A percentile compares a stretch with the other conserved stretches of the same genome.
phyloP scores from a whole-genome alignment of 2,113 vertebrate genomes.

The Neotragus pygmaeus region DNA sequence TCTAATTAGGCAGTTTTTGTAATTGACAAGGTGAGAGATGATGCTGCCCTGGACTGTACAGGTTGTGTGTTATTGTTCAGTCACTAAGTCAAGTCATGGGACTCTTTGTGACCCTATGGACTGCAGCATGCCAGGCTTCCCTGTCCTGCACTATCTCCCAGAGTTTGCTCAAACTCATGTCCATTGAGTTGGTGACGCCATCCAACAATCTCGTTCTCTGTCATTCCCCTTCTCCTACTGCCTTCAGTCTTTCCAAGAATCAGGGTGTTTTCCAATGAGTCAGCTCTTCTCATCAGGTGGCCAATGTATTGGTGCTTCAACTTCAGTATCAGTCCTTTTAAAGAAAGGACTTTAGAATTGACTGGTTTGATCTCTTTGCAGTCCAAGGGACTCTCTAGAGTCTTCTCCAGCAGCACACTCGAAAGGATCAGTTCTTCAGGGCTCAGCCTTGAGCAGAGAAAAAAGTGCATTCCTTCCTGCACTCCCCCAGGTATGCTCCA shows the following conservation, averaged over 20 bases:
- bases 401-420: neutral
- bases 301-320: neutral
- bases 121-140: neutral
- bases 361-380: neutral
- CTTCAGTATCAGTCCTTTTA: neutral
- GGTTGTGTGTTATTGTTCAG: neutral
- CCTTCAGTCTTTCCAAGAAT: neutral
- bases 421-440: neutral
- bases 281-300: neutral
- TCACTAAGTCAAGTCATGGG: neutral
- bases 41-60: neutral
- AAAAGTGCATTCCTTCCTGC: neutral
- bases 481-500: neutral
- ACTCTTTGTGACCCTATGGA: neutral
- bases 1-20: neutral
- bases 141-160: neutral
- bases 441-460: neutral
- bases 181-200: neutral
- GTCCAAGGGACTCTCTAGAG: neutral
- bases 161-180: neutral
- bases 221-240: neutral
- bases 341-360: neutral
- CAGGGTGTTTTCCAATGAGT: neutral
- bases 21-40: neutral
- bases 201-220: neutral